A percentile compares a stretch with the other conserved stretches of the same genome.
Conservation (phyloP, 1,140 invertebrate species). For the Lanistes nyassanus region DNA sequence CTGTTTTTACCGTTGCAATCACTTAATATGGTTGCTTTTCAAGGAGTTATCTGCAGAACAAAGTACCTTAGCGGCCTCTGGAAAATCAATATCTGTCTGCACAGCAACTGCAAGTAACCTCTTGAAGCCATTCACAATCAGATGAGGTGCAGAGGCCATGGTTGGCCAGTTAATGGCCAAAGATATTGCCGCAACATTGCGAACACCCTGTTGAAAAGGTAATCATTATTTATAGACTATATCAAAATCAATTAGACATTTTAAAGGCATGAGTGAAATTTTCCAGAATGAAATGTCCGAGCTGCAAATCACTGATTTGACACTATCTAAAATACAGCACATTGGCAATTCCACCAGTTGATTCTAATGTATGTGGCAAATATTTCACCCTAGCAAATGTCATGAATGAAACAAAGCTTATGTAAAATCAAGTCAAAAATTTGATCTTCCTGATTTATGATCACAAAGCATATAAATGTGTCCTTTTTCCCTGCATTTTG, state of each 20-base stretch:
- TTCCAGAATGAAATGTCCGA: too few species aligned
- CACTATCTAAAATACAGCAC: too few species aligned
- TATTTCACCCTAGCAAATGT: too few species aligned
- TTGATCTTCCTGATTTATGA: background rate
- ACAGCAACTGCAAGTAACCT: conserved; percentile 96
- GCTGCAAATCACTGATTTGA: too few species aligned
- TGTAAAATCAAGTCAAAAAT: background rate
- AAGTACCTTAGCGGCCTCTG: conserved; percentile 87
- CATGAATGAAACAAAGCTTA: background rate
- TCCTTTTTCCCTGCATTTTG: too few species aligned
- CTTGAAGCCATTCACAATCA: conserved; percentile 97
- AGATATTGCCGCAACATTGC: conserved; percentile 93
- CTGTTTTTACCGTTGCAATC: background rate
- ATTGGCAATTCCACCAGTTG: too few species aligned
- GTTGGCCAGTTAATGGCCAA: conserved; percentile 96
- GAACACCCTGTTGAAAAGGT: conserved; percentile 79
- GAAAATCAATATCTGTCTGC: conserved; percentile 94
- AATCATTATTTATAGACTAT: background rate
- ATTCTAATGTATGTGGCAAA: too few species aligned
- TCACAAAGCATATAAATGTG: too few species aligned
- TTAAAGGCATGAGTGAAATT: too few species aligned
- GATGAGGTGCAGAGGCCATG: conserved; percentile 95
- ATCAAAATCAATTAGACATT: too few species aligned
- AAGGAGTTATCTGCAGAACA: background rate
- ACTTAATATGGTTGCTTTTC: background rate